Base-by-base conservation (phyloP, 2,888 invertebrate species). In the Arenicola marina region DNA sequence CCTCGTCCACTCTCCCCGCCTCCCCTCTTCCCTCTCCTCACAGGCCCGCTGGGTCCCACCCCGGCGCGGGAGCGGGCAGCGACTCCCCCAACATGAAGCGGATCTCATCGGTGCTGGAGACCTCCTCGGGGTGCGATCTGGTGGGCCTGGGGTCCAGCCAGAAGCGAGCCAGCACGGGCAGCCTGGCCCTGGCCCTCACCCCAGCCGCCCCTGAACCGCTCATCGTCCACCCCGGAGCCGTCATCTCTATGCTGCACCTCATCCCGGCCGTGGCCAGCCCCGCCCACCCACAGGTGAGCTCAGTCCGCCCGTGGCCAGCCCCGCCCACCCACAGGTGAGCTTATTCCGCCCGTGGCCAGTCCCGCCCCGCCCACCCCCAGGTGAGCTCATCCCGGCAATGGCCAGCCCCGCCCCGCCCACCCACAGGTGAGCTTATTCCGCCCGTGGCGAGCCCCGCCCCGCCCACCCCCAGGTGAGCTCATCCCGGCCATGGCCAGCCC, bases 181-280 rank as follows among this genome's bases (percentile, higher is more conserved):
- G 78, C 64, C 68, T 79, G 32, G 70, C 70, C 31, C 66, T 80
- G 31, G 67, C 60, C 11, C 56, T 62, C 71, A 90, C 65, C 21
- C 61, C 61, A 70, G 74, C 7, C 89, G 90, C 48, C 88, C 88
- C 72, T 83, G 79, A 82, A 91, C 93, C 79, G 46, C 90, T 95
- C 76, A 91, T 98, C 66, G 95, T 98, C 15, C 98, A 99, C 85
- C 91, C 98, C 0, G 95, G 95, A 0, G 87, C 87, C 38, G 92
- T 99, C 2, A 81, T 88, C 46, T 93, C 93, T 69, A 91, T 99
- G 87, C 88, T 98, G 26, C 92, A 92, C 77, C 87, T 99, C n/a
- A 84, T 99, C 29, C 81, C 83, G 2, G 80, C 81, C 21, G 70
- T 82, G 26, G 67, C 73, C 51, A 73, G 64, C 63, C 21, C 44